A percentile compares a stretch with the other conserved stretches of the same genome.
These are phyloP conservation scores for Spongia lamella DNA, from an alignment of 37 sponge, comb jelly and placozoan species.

Conservation along the genomic window DNA sequence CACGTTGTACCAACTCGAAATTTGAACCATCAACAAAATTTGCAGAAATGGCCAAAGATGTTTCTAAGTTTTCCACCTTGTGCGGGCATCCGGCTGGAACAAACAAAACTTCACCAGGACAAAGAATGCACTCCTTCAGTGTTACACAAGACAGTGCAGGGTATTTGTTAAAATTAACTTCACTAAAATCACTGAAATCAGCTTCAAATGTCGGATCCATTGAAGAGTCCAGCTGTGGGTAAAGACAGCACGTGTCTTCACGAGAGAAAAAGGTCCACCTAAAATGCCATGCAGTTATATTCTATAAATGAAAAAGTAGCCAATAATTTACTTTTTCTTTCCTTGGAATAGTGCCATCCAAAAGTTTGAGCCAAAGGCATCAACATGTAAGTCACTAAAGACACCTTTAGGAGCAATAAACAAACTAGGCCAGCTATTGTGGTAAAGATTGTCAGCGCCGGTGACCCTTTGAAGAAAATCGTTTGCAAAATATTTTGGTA, in stretches of 20 bases:
- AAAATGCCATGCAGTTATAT: too few species aligned
- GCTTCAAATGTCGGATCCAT: conserved; percentile 61
- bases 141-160: conserved; percentile 62
- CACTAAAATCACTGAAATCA: conserved; percentile 17
- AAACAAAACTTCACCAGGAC: conserved; percentile 77
- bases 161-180: conserved; percentile 18
- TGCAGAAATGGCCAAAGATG: conserved; percentile 77
- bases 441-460: conserved; percentile 61
- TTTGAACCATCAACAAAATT: conserved; percentile 75
- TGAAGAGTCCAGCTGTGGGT: conserved; percentile 49
- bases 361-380: conserved; percentile 89
- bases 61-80: conserved; percentile 69
- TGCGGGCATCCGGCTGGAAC: conserved; percentile 83
- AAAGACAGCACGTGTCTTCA: conserved; percentile 58
- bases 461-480: conserved; percentile 69
- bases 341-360: conserved; percentile 92
- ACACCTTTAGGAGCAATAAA: conserved; percentile 75
- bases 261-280: conserved; percentile 82
- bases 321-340: conserved; percentile 60
- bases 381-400: conserved; percentile 75
- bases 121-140: conserved; percentile 57
- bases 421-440: conserved; percentile 85
- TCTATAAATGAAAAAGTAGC: too few species aligned
- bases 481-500: conserved; percentile 62
- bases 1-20: conserved; percentile 42